These are phyloP conservation scores for Neotoxoptera formosana DNA, from an alignment of 1,140 invertebrate species.

Conservation along the genomic window DNA sequence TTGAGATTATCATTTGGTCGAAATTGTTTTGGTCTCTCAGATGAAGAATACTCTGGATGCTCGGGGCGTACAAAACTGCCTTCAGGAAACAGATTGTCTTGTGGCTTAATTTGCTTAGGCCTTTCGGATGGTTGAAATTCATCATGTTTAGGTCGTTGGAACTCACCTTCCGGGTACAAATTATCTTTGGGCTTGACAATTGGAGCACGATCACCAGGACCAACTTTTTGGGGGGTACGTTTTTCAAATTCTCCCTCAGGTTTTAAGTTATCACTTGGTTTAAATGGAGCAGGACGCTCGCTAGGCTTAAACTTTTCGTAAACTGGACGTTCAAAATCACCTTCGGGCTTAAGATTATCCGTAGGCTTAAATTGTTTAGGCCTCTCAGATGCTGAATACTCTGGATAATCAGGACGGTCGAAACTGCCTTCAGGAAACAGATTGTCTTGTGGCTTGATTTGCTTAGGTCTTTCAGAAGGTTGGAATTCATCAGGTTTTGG, in stretches of 20 bases:
- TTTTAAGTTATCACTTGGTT: conserved; percentile 69
- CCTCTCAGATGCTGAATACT: conserved; percentile 61
- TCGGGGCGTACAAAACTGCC: conserved; percentile 67
- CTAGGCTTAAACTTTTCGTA: conserved; percentile 68
- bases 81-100: conserved; percentile 74
- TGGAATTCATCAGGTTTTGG: conserved; percentile 49
- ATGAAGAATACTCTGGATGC: conserved; percentile 60
- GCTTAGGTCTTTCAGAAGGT: conserved; percentile 66
- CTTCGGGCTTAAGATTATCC: conserved; percentile 64
- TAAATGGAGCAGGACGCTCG: conserved; percentile 65
- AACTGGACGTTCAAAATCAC: conserved; percentile 63
- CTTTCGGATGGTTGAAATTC: conserved; percentile 65
- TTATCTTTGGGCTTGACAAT: conserved; percentile 66
- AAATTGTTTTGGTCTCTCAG: conserved; percentile 64
- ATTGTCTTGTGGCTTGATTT: conserved; percentile 69
- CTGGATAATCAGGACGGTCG: conserved; percentile 60
- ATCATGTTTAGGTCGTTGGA: conserved; percentile 63
- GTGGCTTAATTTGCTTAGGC: conserved; percentile 64
- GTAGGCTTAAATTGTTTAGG: conserved; percentile 63
- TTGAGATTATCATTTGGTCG: conserved; percentile 63
- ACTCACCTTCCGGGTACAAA: conserved; percentile 72
- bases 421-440: conserved; percentile 75
- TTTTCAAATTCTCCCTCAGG: conserved; percentile 71
- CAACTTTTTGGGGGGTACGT: conserved; percentile 63
- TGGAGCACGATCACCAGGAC: conserved; percentile 63